A percentile compares a stretch with the other conserved stretches of the same genome.
These are phyloP conservation scores for Manis pentadactyla DNA, from an alignment of 2,797 vertebrate genomes.

Conservation along the genomic window DNA sequence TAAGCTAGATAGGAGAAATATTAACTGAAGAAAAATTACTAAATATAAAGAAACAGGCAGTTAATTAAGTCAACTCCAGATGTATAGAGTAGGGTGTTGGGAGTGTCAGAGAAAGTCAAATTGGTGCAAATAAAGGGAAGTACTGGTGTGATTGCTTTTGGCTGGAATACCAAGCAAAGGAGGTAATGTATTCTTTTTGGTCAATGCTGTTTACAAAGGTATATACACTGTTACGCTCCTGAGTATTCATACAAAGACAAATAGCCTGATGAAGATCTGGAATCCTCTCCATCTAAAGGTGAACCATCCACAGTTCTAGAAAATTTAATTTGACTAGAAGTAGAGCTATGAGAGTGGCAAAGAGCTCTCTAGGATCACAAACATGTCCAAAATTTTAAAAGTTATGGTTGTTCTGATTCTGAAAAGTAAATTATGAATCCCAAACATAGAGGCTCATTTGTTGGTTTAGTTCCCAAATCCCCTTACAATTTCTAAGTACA, in stretches of 20 bases:
- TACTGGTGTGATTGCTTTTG: background rate
- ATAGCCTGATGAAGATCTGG: background rate
- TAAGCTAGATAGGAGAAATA: background rate
- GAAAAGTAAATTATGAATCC: background rate
- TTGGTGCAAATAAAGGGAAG: background rate
- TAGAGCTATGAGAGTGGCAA: background rate
- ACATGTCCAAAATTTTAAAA: background rate
- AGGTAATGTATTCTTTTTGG: background rate
- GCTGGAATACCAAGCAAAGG: background rate
- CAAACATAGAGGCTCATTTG: background rate
- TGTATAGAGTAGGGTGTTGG: background rate
- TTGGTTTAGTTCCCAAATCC: background rate
- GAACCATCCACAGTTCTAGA: background rate
- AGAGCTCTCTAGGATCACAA: background rate
- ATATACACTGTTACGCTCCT: background rate
- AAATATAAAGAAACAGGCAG: background rate
- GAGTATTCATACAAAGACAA: background rate
- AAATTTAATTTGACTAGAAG: background rate
- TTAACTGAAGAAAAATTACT: background rate
- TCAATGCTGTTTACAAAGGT: background rate
- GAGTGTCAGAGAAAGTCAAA: background rate
- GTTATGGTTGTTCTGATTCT: background rate
- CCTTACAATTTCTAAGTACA: background rate
- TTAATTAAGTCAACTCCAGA: background rate
- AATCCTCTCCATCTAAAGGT: background rate